These are phyloP conservation scores for Planiliza haematocheilus DNA, from an alignment of 2,113 vertebrate genomes.

Conservation along the genomic window DNA sequence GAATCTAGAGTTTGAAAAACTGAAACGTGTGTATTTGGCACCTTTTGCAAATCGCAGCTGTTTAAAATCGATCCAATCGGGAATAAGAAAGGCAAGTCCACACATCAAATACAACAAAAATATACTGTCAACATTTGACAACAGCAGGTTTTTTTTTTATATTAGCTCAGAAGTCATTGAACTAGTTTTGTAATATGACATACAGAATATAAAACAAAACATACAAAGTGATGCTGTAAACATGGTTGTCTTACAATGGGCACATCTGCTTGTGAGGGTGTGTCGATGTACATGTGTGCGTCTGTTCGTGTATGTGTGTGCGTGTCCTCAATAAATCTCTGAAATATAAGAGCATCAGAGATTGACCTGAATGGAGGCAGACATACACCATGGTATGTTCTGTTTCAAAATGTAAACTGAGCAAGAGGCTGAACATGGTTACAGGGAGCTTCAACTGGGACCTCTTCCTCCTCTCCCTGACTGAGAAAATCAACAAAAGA, in stretches of 20 bases:
- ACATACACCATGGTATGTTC: slow-evolving; percentile 81
- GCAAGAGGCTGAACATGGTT: slow-evolving; percentile 81
- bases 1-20: slow-evolving; percentile 57
- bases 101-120: slow-evolving; percentile 65
- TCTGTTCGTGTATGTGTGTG: slow-evolving; percentile 28
- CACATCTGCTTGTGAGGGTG: slow-evolving; percentile 58
- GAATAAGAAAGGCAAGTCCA: slow-evolving; percentile 66
- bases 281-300: slow-evolving; percentile 11
- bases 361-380: slow-evolving; percentile 84
- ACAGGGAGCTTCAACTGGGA: slow-evolving; percentile 74
- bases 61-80: slow-evolving; percentile 59
- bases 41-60: slow-evolving; percentile 67
- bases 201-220: slow-evolving; percentile 69
- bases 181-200: slow-evolving; percentile 64
- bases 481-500: slow-evolving; percentile 74
- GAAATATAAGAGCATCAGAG: slow-evolving; percentile 78
- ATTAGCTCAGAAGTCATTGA: slow-evolving; percentile 44
- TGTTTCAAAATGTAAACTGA: slow-evolving; percentile 85
- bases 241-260: slow-evolving; percentile 75
- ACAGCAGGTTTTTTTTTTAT: slow-evolving; percentile 23
- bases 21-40: slow-evolving; percentile 67
- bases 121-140: slow-evolving; percentile 55
- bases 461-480: slow-evolving; percentile 70
- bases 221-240: slow-evolving; percentile 79
- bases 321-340: slow-evolving; percentile 65